Conservation (phyloP, 2,797 vertebrate species). For the Microtus agrestis region DNA sequence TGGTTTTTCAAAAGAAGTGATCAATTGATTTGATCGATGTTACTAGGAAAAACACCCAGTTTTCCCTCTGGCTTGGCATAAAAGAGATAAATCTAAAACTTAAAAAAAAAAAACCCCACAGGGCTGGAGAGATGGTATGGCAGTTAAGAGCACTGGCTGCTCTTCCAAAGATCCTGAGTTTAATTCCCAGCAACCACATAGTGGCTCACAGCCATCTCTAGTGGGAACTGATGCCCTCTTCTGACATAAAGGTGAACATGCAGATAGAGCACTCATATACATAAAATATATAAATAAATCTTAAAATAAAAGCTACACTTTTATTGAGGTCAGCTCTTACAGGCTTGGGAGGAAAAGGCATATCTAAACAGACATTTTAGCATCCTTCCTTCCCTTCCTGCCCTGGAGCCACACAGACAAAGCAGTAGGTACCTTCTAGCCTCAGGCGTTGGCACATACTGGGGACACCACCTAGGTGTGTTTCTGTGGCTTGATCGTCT, state of each 20-base stretch:
- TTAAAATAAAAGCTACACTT: neutral
- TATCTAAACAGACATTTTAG: neutral
- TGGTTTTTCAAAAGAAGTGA: neutral
- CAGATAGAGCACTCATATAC: neutral
- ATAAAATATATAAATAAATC: neutral
- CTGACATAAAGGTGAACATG: no score
- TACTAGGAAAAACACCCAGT: neutral
- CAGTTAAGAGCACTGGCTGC: no score
- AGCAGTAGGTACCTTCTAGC: neutral
- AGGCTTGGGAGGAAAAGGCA: slow-evolving; percentile 2
- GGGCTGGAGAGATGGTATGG: no score
- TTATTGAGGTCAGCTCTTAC: neutral
- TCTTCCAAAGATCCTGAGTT: no score
- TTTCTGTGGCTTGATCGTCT: neutral
- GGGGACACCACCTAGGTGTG: neutral
- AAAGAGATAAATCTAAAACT: neutral
- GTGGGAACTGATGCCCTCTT: no score
- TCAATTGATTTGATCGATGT: neutral
- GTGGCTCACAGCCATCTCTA: no score
- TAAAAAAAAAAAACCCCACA: neutral
- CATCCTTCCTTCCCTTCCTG: neutral
- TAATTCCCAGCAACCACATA: no score
- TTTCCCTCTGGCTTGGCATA: neutral
- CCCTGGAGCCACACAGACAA: neutral
- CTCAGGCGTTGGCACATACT: neutral